A percentile compares a stretch with the other conserved stretches of the same genome.
Evolutionary conservation across 1,140 invertebrate genomes (phyloP).

Genomic region (Liolophura sinensis): DNA sequence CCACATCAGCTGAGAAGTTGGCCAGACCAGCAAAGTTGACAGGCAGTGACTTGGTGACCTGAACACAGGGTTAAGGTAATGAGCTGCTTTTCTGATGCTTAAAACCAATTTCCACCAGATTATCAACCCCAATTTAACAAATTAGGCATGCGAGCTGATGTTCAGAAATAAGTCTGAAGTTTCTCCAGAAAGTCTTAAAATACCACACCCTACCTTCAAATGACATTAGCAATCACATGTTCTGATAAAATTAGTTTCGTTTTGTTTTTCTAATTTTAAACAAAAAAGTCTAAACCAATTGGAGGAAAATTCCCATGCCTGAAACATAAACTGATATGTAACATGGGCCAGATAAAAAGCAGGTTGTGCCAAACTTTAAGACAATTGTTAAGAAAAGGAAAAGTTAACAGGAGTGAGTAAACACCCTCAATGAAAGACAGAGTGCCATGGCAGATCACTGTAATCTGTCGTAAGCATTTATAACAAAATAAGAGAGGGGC

Average conservation of each 20-base stretch:
- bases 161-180: too few species aligned
- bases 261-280: too few species aligned
- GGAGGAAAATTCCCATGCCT: too few species aligned
- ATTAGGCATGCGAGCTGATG: background rate
- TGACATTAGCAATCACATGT: too few species aligned
- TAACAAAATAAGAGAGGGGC: background rate
- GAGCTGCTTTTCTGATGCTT: background rate
- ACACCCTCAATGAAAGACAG: background rate
- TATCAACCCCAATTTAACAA: background rate
- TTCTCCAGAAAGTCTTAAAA: too few species aligned
- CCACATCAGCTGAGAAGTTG: constrained; percentile 73
- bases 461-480: background rate
- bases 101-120: background rate
- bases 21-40: constrained; percentile 75
- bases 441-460: background rate
- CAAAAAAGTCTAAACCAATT: too few species aligned
- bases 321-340: too few species aligned
- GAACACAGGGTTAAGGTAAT: constrained; percentile 35
- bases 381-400: constrained; percentile 1
- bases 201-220: too few species aligned
- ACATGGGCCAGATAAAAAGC: too few species aligned
- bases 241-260: too few species aligned
- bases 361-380: too few species aligned
- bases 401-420: background rate
- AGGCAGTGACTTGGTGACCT: constrained; percentile 72